Evolutionary conservation across 1,140 invertebrate genomes (phyloP), one percentile per base, ranked within the genome.

Genomic region (Listronotus bonariensis): DNA sequence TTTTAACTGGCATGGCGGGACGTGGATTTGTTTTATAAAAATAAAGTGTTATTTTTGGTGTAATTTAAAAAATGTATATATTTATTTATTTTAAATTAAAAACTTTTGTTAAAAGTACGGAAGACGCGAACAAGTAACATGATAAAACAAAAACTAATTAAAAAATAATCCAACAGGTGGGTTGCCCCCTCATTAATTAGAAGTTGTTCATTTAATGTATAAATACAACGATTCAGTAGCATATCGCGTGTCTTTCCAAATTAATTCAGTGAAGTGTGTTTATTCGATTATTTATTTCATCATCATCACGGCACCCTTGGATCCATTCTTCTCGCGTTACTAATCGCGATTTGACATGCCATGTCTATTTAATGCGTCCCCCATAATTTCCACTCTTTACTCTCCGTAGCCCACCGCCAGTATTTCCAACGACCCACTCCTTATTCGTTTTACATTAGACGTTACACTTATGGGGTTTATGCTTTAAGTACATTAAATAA

Each of bases 201-300:
- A n/a, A n/a, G n/a, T n/a, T n/a, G n/a, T n/a, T n/a, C n/a, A n/a
- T n/a, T n/a, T n/a, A n/a, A n/a, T n/a, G n/a, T n/a, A n/a, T 34
- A 34, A 34, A 34, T 9, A 5, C 9, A 34, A 34, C 32, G 32
- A 34, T 63, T 46, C 66, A 67, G 63, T 70, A 60, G 70, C 60
- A 51, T 64, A 70, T 76, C 68, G 74, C 74, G 72, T 76, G 74
- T 70, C 67, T 68, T 53, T 61, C 70, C 42, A 68, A 72, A 72
- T 74, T 74, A 73, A 76, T 76, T 74, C 74, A 72, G 42, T 73
- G 59, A 67, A 76, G 74, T 76, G 74, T 76, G 68, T 73, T 76
- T 73, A 76, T 76, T 76, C 73, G 73, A 76, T 74, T 76, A 76
- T 76, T 76, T 76, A 76, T 76, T 74, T 74, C 73, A 69, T 72